A percentile compares a stretch with the other conserved stretches of the same genome.
Conservation (phyloP, 1,140 invertebrate genomes). For the Aradophagus sp. region DNA sequence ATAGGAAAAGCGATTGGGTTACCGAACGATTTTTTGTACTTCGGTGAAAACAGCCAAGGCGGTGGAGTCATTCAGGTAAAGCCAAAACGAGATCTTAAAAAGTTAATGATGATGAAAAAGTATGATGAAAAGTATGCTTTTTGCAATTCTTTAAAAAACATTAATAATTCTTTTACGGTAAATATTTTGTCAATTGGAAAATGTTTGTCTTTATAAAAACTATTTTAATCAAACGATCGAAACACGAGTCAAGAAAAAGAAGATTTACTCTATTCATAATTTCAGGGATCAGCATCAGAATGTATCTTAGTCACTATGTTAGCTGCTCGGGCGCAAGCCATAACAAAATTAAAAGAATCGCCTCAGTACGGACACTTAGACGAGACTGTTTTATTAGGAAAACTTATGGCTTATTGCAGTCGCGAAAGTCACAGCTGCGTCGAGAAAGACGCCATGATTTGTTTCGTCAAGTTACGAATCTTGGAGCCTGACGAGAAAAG, state of each 20-base stretch:
- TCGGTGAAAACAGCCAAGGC: conserved; percentile 87
- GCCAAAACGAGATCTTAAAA: too few species aligned
- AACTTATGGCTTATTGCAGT: conserved; percentile 95
- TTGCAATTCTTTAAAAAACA: too few species aligned
- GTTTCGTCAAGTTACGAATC: conserved; percentile 97
- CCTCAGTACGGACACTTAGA: conserved; percentile 90
- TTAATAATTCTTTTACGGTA: too few species aligned
- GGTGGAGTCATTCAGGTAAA: conserved; percentile 94
- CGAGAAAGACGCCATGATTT: conserved; percentile 99
- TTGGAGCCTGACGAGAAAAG: conserved; percentile 97
- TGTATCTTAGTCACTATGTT: conserved; percentile 96
- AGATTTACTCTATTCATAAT: neutral
- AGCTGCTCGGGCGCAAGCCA: conserved; percentile 94
- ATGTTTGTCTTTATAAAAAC: too few species aligned
- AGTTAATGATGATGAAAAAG: too few species aligned
- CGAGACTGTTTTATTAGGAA: conserved; percentile 94
- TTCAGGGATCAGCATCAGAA: conserved; percentile 96
- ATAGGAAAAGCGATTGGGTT: conserved; percentile 91
- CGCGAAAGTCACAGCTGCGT: conserved; percentile 99
- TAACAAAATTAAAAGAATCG: conserved; percentile 89
- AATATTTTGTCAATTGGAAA: too few species aligned
- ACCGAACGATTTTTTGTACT: conserved; percentile 89
- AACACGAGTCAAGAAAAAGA: too few species aligned
- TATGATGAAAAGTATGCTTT: too few species aligned
- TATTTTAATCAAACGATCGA: too few species aligned